Evolutionary conservation across 1,140 invertebrate genomes (phyloP), one percentile per base, ranked within the genome.

Genomic region (Chelonus insularis): DNA sequence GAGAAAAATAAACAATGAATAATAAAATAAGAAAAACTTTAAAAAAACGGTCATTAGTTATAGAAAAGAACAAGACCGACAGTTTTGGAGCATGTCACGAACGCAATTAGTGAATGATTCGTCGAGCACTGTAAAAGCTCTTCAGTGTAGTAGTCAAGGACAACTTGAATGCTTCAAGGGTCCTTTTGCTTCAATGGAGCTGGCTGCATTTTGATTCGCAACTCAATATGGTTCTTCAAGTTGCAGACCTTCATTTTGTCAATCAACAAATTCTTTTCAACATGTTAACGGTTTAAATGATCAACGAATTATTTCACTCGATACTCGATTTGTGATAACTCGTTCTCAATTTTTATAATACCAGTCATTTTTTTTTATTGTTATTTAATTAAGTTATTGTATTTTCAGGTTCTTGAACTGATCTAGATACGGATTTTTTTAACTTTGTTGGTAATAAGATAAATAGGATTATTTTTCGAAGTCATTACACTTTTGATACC

Each of bases 31-130:
- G 9, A 25, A 50, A 9, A 32, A 50, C 25, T 5, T 16, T 12
- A 11, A n/a, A 18, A 36, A 20, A 16, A 11, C 32, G 18, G 34
- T 66, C 66, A 60, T 65, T 65, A 63, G 34, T 62, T 67, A 65
- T 32, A 45, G 32, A 71, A 66, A 69, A 75, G 72, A 69, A 68
- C 68, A 55, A 41, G 39, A 51, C 79, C 77, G 77, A 76, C 76
- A 78, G 74, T 76, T 72, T 64, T 70, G 73, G 72, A 66, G 71
- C 70, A 73, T 79, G 75, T 79, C 77, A 80, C 79, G 78, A 78
- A 80, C 71, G 74, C 78, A 81, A 81, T 81, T 81, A 81, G 78
- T 81, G 77, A 79, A 66, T 75, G 77, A 79, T 80, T 79, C 68
- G 75, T 77, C 72, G 66, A 79, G 75, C 67, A 73, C 68, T 63